Evolutionary conservation across 2,888 invertebrate species (phyloP).

Genomic region (Troides helena): DNA sequence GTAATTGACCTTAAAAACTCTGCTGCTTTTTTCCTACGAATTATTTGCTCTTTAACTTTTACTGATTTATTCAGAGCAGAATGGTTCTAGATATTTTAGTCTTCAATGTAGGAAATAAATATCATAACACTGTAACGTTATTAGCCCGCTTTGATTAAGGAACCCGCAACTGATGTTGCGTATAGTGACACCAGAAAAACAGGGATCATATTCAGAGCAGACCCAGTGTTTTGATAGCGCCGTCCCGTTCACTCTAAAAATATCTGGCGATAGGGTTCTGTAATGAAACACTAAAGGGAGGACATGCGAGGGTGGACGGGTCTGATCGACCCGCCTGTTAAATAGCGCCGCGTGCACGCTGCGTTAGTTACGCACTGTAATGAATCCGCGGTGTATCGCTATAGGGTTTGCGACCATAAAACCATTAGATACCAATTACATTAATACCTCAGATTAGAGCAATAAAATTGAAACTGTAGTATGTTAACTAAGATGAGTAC

Average conservation of each 20-base stretch:
- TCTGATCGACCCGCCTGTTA: constrained; percentile 62
- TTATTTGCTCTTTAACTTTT: too few species aligned
- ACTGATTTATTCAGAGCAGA: too few species aligned
- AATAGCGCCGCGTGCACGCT: constrained; percentile 62
- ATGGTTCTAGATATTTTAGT: too few species aligned
- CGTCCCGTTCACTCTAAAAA: constrained; percentile 44
- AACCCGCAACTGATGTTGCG: constrained; percentile 57
- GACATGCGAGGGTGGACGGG: constrained; percentile 60
- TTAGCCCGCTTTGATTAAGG: constrained; percentile 40
- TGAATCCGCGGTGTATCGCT: constrained; percentile 61
- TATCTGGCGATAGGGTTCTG: constrained; percentile 27
- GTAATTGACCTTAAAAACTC: too few species aligned
- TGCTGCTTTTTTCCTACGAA: too few species aligned
- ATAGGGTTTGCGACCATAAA: constrained; percentile 58
- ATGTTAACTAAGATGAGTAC: too few species aligned
- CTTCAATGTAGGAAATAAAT: too few species aligned
- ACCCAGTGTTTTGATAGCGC: constrained; percentile 37
- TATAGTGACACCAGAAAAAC: constrained; percentile 68
- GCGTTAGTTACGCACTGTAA: constrained; percentile 66
- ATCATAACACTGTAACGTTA: constrained; percentile 41
- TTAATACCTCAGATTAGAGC: constrained; percentile 29
- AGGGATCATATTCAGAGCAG: constrained; percentile 48
- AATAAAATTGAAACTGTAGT: too few species aligned
- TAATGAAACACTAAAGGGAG: constrained; percentile 41
- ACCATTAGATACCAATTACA: constrained; percentile 40